A percentile compares a stretch with the other conserved stretches of the same genome.
These are phyloP conservation scores for Epicampocera succincta DNA, from an alignment of 2,888 invertebrate genomes.

Conservation along the genomic window DNA sequence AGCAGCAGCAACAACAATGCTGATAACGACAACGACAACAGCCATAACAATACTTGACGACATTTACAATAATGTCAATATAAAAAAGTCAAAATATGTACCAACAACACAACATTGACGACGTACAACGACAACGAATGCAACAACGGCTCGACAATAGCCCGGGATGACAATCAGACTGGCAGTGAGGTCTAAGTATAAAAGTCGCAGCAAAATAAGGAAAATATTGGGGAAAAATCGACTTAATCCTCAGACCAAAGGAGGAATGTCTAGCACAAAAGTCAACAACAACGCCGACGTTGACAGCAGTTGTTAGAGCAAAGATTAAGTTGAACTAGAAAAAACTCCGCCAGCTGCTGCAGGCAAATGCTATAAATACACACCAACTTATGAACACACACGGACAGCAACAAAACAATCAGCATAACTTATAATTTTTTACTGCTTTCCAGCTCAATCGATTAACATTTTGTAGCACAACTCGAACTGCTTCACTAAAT, in stretches of 20 bases:
- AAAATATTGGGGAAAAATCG: constrained; percentile 23
- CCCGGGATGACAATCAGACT: constrained; percentile 1
- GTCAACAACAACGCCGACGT: constrained; percentile 46
- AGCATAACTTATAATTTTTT: constrained; percentile 40
- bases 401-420: constrained; percentile 28
- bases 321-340: constrained; percentile 11
- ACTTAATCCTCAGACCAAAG: constrained; percentile 55
- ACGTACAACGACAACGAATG: not conserved
- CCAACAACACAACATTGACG: constrained; percentile 50
- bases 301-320: not conserved
- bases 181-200: constrained; percentile 2
- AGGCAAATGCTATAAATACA: not conserved
- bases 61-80: constrained; percentile 66
- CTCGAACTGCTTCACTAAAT: too few relatives aligned
- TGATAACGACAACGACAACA: constrained; percentile 53
- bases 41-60: constrained; percentile 60
- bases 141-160: constrained; percentile 1
- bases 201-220: not conserved
- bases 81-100: constrained; percentile 65
- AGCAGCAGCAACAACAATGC: too few relatives aligned
- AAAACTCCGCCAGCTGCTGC: not conserved
- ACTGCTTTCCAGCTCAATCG: constrained; percentile 5
- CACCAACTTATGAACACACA: too few relatives aligned
- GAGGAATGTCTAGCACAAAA: constrained; percentile 59
- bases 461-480: constrained; percentile 7